Conservation (phyloP, 2,797 vertebrate species). For the Gallinago solitaria region DNA sequence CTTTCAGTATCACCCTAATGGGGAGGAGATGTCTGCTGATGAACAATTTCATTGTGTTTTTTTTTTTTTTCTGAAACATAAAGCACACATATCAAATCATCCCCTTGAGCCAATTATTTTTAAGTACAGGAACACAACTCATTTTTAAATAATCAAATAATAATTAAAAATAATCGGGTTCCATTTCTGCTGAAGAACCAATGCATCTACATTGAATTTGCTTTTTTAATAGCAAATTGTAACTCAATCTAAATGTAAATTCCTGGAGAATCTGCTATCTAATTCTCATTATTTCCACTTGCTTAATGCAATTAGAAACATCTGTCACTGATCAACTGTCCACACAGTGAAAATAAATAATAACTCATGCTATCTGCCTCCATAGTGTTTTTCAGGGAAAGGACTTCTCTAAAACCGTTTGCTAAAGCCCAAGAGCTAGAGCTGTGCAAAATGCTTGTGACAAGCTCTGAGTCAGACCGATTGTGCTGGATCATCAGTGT, state of each 20-base stretch:
- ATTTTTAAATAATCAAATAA: conserved; percentile 51
- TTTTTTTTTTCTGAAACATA: not conserved
- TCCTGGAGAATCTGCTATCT: conserved; percentile 60
- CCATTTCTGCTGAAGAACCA: conserved; percentile 15
- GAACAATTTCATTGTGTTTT: not conserved
- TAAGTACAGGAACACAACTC: conserved; percentile 26
- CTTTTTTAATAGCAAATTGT: conserved; percentile 46
- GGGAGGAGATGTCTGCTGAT: not conserved
- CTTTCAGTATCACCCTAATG: not conserved
- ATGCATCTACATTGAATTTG: not conserved
- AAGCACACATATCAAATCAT: not conserved
- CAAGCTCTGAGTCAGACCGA: not conserved
- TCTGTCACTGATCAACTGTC: conserved; percentile 71
- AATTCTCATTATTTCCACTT: conserved; percentile 73
- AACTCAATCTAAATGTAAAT: conserved; percentile 72
- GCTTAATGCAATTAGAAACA: conserved; percentile 71
- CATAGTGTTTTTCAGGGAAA: not conserved
- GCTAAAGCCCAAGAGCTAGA: not conserved
- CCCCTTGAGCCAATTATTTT: conserved; percentile 28
- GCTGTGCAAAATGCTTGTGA: conserved; percentile 13
- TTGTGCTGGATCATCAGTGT: not conserved
- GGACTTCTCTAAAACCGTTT: not conserved
- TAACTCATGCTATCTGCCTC: conserved; percentile 49
- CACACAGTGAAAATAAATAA: conserved; percentile 59
- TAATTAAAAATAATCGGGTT: conserved; percentile 39